A percentile compares a stretch with the other conserved stretches of the same genome.
Evolutionary conservation across 2,113 vertebrate genomes (phyloP).

Genomic region (Microcebus murinus): DNA sequence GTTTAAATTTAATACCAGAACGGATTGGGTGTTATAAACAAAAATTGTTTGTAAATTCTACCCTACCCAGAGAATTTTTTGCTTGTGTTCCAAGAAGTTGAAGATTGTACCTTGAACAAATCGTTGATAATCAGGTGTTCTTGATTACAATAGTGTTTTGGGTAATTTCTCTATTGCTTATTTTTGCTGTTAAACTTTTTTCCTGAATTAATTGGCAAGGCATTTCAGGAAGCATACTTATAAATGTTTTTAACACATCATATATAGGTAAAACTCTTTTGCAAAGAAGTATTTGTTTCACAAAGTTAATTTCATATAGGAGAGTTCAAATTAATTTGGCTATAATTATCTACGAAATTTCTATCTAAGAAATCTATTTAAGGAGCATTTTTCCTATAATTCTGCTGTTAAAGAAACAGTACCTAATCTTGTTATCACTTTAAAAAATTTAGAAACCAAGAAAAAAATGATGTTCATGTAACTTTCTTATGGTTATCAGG

Average conservation of each 20-base stretch:
- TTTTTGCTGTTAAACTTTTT: conserved; percentile 24
- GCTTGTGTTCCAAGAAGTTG: not conserved
- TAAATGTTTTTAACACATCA: conserved; percentile 5
- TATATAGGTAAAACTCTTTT: conserved; percentile 27
- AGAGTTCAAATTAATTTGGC: conserved; percentile 22
- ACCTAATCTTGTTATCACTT: conserved; percentile 1
- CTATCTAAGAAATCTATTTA: not conserved
- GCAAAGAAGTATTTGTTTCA: conserved; percentile 8
- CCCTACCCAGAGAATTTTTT: not conserved
- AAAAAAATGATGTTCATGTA: conserved; percentile 6
- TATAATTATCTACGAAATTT: not conserved
- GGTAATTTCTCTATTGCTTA: not conserved
- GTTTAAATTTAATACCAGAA: conserved; percentile 45
- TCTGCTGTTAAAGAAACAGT: not conserved
- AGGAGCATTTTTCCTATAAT: not conserved
- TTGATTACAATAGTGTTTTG: not conserved
- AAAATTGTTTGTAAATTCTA: conserved; percentile 17
- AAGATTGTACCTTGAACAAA: not conserved
- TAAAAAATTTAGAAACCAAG: not conserved
- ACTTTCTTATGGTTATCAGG: not conserved
- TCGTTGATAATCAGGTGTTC: not conserved
- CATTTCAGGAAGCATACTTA: not conserved
- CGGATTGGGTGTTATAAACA: not conserved
- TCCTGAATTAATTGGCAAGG: not conserved
- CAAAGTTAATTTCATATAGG: conserved; percentile 11